A percentile compares a stretch with the other conserved stretches of the same genome.
Evolutionary conservation across 2,797 vertebrate genomes (phyloP).

Genomic region (Rhodeus uyekii): DNA sequence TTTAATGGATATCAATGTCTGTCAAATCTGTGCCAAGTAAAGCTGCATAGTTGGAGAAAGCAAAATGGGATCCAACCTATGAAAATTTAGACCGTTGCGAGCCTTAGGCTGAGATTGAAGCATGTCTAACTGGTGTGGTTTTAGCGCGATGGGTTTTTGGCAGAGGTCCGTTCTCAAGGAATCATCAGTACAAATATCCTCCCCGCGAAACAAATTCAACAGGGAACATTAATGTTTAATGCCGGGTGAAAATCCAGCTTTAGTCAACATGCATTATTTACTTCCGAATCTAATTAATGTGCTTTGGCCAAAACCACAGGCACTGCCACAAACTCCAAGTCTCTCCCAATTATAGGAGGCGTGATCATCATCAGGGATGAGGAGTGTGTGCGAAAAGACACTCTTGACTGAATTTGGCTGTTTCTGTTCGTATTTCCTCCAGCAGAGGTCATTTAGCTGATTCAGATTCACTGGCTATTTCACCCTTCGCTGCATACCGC

Average conservation of each 20-base stretch:
- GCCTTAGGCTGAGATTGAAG: slow-evolving; percentile 42
- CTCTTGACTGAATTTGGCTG: background rate
- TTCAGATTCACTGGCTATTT: slow-evolving; percentile 57
- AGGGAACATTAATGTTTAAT: slow-evolving; percentile 68
- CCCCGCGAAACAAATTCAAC: slow-evolving; percentile 53
- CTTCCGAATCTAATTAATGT: slow-evolving; percentile 73
- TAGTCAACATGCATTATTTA: slow-evolving; percentile 78
- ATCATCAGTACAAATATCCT: slow-evolving; percentile 58
- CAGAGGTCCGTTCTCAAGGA: slow-evolving; percentile 37
- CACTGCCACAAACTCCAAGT: slow-evolving; percentile 39
- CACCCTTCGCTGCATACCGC: slow-evolving; percentile 56
- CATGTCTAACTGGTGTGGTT: slow-evolving; percentile 50
- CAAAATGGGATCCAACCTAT: slow-evolving; percentile 15
- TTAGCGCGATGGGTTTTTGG: slow-evolving; percentile 41
- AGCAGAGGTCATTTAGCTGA: slow-evolving; percentile 57
- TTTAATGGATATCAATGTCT: slow-evolving; percentile 51
- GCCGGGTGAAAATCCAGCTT: slow-evolving; percentile 69
- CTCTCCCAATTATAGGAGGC: slow-evolving; percentile 43
- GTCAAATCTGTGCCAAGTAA: slow-evolving; percentile 41
- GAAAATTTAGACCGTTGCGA: slow-evolving; percentile 20
- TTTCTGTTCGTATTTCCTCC: slow-evolving; percentile 51
- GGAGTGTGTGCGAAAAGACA: background rate
- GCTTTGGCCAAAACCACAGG: slow-evolving; percentile 35
- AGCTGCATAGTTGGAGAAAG: slow-evolving; percentile 31
- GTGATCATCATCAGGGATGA: background rate